Conservation (phyloP, 2,113 vertebrate genomes). For the Toxotes jaculatrix region DNA sequence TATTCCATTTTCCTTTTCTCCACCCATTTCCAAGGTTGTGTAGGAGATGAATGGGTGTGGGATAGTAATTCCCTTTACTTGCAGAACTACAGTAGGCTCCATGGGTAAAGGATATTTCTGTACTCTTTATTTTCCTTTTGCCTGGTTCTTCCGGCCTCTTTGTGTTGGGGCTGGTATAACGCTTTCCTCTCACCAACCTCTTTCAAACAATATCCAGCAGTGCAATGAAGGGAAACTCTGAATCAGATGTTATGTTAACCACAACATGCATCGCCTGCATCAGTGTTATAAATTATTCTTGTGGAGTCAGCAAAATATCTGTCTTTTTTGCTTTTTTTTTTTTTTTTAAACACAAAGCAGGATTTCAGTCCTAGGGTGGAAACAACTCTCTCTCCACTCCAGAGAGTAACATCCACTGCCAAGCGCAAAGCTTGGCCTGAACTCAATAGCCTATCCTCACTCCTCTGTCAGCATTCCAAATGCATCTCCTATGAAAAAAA, state of each 20-base stretch:
- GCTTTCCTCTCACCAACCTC: conserved; percentile 55
- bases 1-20: conserved; percentile 58
- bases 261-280: conserved; percentile 74
- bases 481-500: conserved; percentile 50
- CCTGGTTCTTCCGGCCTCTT: conserved; percentile 52
- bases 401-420: conserved; percentile 74
- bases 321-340: conserved; percentile 21
- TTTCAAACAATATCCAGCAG: conserved; percentile 66
- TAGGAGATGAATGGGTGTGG: conserved; percentile 42
- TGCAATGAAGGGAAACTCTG: conserved; percentile 71
- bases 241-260: conserved; percentile 78
- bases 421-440: conserved; percentile 74
- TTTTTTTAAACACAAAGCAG: conserved; percentile 56
- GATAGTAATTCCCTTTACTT: conserved; percentile 51
- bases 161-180: conserved; percentile 53
- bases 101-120: conserved; percentile 58
- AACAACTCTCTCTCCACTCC: conserved; percentile 80
- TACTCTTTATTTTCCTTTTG: conserved; percentile 60
- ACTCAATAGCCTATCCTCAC: conserved; percentile 68
- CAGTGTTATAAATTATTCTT: conserved; percentile 66
- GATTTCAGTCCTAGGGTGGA: conserved; percentile 78
- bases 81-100: conserved; percentile 40
- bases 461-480: conserved; percentile 63
- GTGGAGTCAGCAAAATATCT: conserved; percentile 88
- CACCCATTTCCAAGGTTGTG: conserved; percentile 48